Percentiles rank a stretch among this genome's conserved stretches.
These are phyloP conservation scores for Mystacides longicornis DNA, from an alignment of 2,888 invertebrate genomes.

Conservation along the genomic window DNA sequence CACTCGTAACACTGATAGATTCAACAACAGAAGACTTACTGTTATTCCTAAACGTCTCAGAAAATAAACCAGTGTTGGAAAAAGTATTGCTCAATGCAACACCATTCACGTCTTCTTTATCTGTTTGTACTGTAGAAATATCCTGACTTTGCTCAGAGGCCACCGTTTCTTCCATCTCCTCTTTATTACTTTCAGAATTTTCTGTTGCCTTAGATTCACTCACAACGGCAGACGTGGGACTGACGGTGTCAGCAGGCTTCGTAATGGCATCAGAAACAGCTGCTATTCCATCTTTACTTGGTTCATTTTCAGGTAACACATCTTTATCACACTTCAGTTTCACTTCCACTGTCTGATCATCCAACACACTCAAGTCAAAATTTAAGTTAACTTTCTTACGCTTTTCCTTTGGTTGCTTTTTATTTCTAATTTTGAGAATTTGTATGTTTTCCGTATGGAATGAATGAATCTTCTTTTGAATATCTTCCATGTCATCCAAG, in stretches of 20 bases:
- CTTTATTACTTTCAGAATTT: not conserved
- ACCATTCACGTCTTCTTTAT: not conserved
- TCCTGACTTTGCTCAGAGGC: not conserved
- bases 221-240: not conserved
- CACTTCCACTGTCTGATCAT: conserved; percentile 44
- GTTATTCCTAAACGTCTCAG: conserved; percentile 9
- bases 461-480: conserved; percentile 54
- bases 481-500: conserved; percentile 52
- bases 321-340: conserved; percentile 33
- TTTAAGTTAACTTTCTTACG: conserved; percentile 49
- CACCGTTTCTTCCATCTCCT: not conserved
- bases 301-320: not conserved
- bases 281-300: not conserved
- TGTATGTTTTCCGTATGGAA: conserved; percentile 58
- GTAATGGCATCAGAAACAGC: not conserved
- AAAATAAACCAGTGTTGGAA: conserved; percentile 10
- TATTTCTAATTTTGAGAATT: conserved; percentile 53
- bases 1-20: not conserved
- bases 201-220: not conserved
- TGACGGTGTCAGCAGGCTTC: not conserved
- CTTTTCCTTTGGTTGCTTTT: conserved; percentile 48
- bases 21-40: not conserved
- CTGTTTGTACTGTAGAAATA: not conserved
- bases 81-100: conserved; percentile 6
- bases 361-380: conserved; percentile 48